These are phyloP conservation scores for Clarias laeviceps DNA, from an alignment of 2,797 vertebrate genomes.

Conservation along the genomic window DNA sequence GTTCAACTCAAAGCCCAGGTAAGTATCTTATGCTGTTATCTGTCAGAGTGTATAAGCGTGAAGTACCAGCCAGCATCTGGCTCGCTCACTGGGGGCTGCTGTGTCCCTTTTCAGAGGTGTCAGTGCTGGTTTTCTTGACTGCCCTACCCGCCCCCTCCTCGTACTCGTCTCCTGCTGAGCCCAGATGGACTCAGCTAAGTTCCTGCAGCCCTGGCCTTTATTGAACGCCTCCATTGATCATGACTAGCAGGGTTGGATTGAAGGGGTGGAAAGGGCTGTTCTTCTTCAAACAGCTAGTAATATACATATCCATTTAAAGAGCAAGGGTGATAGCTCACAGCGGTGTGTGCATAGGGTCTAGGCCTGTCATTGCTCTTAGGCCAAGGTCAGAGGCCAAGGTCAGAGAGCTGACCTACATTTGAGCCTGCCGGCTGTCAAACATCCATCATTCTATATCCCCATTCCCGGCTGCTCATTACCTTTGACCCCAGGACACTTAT, in stretches of 20 bases:
- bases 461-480: slow-evolving; percentile 49
- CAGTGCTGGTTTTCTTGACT: slow-evolving; percentile 40
- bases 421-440: slow-evolving; percentile 68
- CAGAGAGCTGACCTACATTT: slow-evolving; percentile 66
- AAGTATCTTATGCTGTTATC: slow-evolving; percentile 46
- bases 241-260: slow-evolving; percentile 32
- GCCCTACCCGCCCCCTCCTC: slow-evolving; percentile 18
- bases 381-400: slow-evolving; percentile 63
- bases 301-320: slow-evolving; percentile 18
- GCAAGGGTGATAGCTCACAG: neutral
- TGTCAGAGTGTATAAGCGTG: slow-evolving; percentile 35
- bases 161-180: slow-evolving; percentile 40
- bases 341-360: slow-evolving; percentile 14
- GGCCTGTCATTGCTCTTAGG: slow-evolving; percentile 30
- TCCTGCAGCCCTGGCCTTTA: slow-evolving; percentile 57
- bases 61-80: slow-evolving; percentile 52
- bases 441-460: slow-evolving; percentile 61
- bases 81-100: slow-evolving; percentile 37
- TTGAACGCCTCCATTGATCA: slow-evolving; percentile 56
- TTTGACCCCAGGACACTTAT: slow-evolving; percentile 58
- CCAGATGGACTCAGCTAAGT: slow-evolving; percentile 61
- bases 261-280: neutral
- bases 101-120: slow-evolving; percentile 44
- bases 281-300: slow-evolving; percentile 19
- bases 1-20: slow-evolving; percentile 16